Evolutionary conservation across 1,140 invertebrate genomes (phyloP).

Genomic region (Zaprionus lachaisei): DNA sequence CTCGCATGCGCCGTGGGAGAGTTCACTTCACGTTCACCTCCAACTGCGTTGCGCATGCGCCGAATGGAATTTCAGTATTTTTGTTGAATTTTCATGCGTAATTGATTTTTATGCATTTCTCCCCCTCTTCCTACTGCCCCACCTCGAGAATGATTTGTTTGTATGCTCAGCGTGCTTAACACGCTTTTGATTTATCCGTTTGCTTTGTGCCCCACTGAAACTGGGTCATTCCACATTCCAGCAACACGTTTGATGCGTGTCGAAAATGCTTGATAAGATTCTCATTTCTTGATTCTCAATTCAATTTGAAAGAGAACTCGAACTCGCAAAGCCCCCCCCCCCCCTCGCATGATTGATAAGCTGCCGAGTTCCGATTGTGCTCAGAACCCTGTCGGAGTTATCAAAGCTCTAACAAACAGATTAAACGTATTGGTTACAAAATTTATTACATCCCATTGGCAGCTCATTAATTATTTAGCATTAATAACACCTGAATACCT

Average conservation of each 20-base stretch:
- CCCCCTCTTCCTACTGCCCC: neutral
- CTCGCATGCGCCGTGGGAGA: conserved; percentile 10
- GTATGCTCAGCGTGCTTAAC: conserved; percentile 68
- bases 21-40: neutral
- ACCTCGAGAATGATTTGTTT: conserved; percentile 34
- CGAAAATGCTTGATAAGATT: conserved; percentile 37
- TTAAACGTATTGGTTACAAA: conserved; percentile 6
- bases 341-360: neutral
- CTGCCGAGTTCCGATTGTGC: neutral
- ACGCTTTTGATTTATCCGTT: conserved; percentile 49
- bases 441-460: conserved; percentile 34
- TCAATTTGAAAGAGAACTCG: conserved; percentile 22
- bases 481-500: conserved; percentile 55
- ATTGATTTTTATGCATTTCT: conserved; percentile 75
- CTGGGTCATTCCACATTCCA: conserved; percentile 58
- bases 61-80: conserved; percentile 22
- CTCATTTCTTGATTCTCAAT: conserved; percentile 16
- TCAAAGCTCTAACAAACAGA: neutral
- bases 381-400: neutral
- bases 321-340: too few relatives aligned
- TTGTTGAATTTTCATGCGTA: conserved; percentile 71
- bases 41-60: conserved; percentile 43
- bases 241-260: conserved; percentile 19
- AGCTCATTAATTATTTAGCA: conserved; percentile 24
- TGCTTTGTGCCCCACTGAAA: conserved; percentile 28